These are phyloP conservation scores for Macrostomum lignano DNA, from an alignment of 1,140 invertebrate species.

Conservation along the genomic window DNA sequence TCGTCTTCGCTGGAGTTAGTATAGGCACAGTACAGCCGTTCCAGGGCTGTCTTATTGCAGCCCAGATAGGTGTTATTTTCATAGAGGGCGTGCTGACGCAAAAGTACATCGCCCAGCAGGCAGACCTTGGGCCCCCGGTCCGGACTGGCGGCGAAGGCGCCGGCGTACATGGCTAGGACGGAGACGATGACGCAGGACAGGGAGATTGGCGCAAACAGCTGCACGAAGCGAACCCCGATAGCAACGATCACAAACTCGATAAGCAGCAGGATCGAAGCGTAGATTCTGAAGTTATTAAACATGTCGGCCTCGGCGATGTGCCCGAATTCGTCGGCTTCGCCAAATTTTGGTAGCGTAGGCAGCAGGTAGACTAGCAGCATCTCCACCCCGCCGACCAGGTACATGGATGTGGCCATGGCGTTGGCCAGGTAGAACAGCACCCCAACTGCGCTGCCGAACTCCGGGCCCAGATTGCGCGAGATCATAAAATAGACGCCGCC, in stretches of 20 bases:
- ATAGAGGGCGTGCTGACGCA: constrained; percentile 43
- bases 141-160: constrained; percentile 59
- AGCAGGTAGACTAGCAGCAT: constrained; percentile 34
- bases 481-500: constrained; percentile 88
- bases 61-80: too few relatives aligned
- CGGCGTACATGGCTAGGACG: constrained; percentile 72
- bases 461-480: constrained; percentile 71
- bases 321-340: neutral
- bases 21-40: too few relatives aligned
- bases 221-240: constrained; percentile 86
- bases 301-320: neutral
- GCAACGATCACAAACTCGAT: constrained; percentile 77
- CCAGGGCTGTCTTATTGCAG: too few relatives aligned
- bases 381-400: constrained; percentile 87
- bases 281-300: constrained; percentile 76
- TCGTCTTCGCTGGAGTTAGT: too few relatives aligned
- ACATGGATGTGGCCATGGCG: constrained; percentile 77
- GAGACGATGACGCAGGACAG: constrained; percentile 78
- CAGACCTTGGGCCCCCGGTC: constrained; percentile 61
- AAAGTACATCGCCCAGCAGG: constrained; percentile 51
- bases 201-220: constrained; percentile 84
- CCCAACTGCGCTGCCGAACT: constrained; percentile 85
- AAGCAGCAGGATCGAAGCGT: constrained; percentile 57
- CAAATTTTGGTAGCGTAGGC: neutral
- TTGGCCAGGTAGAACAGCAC: constrained; percentile 87